Evolutionary conservation across 2,797 vertebrate genomes (phyloP).

Genomic region (Peromyscus aztecus): DNA sequence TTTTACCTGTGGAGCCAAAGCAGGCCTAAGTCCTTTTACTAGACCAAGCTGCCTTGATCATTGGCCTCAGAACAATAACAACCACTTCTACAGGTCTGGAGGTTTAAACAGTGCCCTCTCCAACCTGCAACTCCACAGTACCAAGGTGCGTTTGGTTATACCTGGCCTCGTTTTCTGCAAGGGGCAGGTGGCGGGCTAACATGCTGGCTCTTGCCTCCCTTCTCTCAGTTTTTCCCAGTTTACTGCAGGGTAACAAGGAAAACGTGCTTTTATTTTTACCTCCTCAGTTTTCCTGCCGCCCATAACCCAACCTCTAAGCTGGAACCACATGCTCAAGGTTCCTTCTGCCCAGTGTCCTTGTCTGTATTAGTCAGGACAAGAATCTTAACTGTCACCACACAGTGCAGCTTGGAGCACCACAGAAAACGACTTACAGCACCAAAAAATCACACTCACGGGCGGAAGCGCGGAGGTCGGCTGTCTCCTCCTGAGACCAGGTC

Average conservation of each 20-base stretch:
- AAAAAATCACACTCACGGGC: background rate
- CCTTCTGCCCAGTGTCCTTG: background rate
- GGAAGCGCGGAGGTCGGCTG: too few relatives aligned
- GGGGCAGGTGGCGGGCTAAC: rapidly evolving
- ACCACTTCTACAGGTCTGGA: background rate
- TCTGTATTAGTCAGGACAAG: background rate
- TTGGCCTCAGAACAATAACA: background rate
- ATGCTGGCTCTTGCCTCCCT: background rate
- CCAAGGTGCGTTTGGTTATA: background rate
- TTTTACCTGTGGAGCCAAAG: background rate
- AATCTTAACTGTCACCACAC: background rate
- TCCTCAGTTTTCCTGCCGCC: background rate
- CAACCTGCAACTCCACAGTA: background rate
- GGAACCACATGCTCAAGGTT: background rate
- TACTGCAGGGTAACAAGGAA: background rate
- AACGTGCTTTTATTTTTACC: background rate
- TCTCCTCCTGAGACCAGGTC: background rate
- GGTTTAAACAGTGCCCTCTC: background rate
- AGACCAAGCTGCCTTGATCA: background rate
- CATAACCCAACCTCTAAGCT: background rate
- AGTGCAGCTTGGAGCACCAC: background rate
- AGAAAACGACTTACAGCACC: background rate
- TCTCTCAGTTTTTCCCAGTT: background rate
- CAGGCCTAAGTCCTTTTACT: background rate
- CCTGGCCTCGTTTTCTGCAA: rapidly evolving